A percentile compares a stretch with the other conserved stretches of the same genome.
These are phyloP conservation scores for Scophthalmus maximus DNA, from an alignment of 2,113 vertebrate genomes.

Conservation along the genomic window DNA sequence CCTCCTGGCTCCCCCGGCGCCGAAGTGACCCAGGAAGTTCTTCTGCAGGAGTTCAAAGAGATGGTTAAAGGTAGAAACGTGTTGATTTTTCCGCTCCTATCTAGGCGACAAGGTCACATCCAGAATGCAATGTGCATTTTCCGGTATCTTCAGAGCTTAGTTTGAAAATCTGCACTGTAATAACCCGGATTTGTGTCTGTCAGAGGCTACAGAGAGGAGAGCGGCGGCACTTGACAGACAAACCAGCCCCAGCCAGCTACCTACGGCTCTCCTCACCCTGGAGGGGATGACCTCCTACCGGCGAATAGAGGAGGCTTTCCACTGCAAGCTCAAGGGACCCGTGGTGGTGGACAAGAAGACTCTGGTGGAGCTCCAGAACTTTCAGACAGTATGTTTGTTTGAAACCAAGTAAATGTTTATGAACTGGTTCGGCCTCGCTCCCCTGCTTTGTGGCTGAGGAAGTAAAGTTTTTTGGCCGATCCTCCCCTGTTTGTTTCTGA, in stretches of 20 bases:
- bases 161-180: background rate
- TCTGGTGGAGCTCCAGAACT: conserved; percentile 92
- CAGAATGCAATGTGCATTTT: background rate
- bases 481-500: conserved; percentile 56
- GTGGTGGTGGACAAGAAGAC: conserved; percentile 91
- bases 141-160: background rate
- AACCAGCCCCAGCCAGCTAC: conserved; percentile 79
- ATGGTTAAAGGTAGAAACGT: conserved; percentile 87
- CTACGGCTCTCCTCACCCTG: conserved; percentile 83
- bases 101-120: background rate
- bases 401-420: conserved; percentile 64
- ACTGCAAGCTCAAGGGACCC: conserved; percentile 90
- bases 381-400: conserved; percentile 90
- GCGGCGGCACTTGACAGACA: conserved; percentile 69
- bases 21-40: conserved; percentile 88
- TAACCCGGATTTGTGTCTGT: conserved; percentile 35
- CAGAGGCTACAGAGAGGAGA: conserved; percentile 90
- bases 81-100: background rate
- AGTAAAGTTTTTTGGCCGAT: conserved; percentile 54
- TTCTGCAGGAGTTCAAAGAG: conserved; percentile 91
- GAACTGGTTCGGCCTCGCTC: conserved; percentile 34
- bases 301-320: conserved; percentile 90
- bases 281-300: conserved; percentile 76
- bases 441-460: conserved; percentile 34
- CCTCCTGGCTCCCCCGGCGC: conserved; percentile 87